Base-by-base conservation (phyloP, 2,797 vertebrate genomes). In the Melanotaenia pygmaea region DNA sequence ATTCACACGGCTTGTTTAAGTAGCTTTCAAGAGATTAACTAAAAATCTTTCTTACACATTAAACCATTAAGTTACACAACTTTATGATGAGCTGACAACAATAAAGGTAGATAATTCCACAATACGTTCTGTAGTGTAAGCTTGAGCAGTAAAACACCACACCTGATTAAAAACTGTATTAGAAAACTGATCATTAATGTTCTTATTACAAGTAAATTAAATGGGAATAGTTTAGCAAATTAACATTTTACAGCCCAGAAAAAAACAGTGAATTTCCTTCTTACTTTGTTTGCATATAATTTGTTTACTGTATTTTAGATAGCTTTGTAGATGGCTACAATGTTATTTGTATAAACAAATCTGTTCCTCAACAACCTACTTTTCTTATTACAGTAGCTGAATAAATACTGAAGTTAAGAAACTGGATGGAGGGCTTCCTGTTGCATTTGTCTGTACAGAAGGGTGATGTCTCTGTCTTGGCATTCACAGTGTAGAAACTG, bases 341-440 rank as follows among this genome's bases (percentile, higher is more conserved):
- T 30, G 51, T 22, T 45, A 22, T 51, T 30, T 35, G 66, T 65
- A 50, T 54, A 34, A 50, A 22, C 32, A 3, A 67, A 75, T 28
- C 7, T 18, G 56, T 64, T 32, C 28, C 26, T 40, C 12, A 59
- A 10, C 35, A n/a, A 64, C 77, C 56, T 70, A 84, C 85, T 83
- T 67, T 59, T 16, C 69, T 83, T 77, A 88, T 70, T 79, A 60
- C 66, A 86, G 64, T 73, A 76, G 62, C 71, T 77, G 50, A 82
- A 81, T 82, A 85, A 83, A 47, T 24, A 16, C 5, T 54, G 12
- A 54, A 28, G 24, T 53, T 53, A 4, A 24, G 66, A 67, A 53
- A 76, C 40, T 74, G 9, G 8, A 66, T 11, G 37, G 65, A 68
- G 18, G 37, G 57, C 12, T 34, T 13, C 64, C 63, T 65, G 74